Conservation (phyloP, 2,888 invertebrate species). For the Euphydryas editha region DNA sequence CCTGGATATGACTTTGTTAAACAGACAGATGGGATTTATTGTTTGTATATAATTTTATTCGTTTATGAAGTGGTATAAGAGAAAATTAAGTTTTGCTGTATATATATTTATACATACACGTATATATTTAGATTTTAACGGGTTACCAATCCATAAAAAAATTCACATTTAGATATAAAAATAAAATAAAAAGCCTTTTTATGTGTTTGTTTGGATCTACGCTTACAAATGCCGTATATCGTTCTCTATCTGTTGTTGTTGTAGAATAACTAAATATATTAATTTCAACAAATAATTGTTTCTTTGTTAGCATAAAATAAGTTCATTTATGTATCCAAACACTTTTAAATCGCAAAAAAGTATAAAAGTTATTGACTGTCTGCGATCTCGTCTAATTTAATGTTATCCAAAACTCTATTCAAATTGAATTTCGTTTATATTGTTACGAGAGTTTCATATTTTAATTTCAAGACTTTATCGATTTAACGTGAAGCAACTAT, state of each 20-base stretch:
- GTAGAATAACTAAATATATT: too few species aligned
- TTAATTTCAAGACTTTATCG: not conserved
- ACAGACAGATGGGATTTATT: not conserved
- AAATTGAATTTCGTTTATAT: too few species aligned
- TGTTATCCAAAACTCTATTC: not conserved
- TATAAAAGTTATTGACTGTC: conserved; percentile 8
- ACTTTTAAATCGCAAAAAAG: not conserved
- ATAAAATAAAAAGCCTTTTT: too few species aligned
- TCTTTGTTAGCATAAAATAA: not conserved
- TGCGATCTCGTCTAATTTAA: conserved; percentile 7
- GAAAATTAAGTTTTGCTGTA: too few species aligned
- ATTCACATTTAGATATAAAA: too few species aligned
- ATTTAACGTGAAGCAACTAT: too few species aligned
- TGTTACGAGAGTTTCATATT: not conserved
- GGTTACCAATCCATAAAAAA: too few species aligned
- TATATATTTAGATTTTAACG: not conserved
- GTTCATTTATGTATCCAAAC: not conserved
- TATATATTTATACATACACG: not conserved
- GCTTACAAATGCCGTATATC: too few species aligned
- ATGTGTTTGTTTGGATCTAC: too few species aligned
- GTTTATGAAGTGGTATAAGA: not conserved
- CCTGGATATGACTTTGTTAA: not conserved
- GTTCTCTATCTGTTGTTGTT: too few species aligned
- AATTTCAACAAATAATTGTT: too few species aligned
- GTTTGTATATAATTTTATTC: not conserved